Base-by-base conservation (phyloP, 2,113 vertebrate species). In the Pterocles burchelli region DNA sequence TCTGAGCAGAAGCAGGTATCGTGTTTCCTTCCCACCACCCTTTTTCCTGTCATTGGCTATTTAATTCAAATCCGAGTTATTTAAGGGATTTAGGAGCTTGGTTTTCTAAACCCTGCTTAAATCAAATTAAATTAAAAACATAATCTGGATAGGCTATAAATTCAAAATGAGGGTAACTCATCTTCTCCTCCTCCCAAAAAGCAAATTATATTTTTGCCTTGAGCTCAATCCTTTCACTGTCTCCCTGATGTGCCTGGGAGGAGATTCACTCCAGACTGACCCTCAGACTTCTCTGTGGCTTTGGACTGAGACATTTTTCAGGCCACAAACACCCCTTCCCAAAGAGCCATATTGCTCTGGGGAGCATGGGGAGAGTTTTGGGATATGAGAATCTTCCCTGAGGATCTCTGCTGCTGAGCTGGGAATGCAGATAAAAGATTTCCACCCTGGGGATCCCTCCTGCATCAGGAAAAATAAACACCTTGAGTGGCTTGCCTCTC, bases 21-120 rank as follows among this genome's bases (percentile, higher is more conserved):
- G 1, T 34, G 29, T 87, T 87, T 92, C 24, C 34, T 71, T 85
- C 38, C 34, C 13, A 71, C 17, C 17, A 61, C 13, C 15, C 33
- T 71, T 84, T 10, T 55, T 78, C 33, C 18, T 72, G 57, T 78
- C 76, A 74, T 17, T 3, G 3, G 5, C 54, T 85, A 25, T 59
- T 77, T 77, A 87, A 74, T 85, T 95, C 7, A 78, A 89, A 85
- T 58, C 65, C 2, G 1, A 81, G 54, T 75, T 89, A 88, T 66
- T 92, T 59, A 61, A 83, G 49, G 20, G 45, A 79, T 73, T 83
- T 63, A 78, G 29, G 9, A 89, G 22, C 29, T 45, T 88, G n/a
- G 18, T 21, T 90, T 90, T 77, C 65, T 85, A 90, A 77, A 81
- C 38, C 24, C 70, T 73, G n/a, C 31, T 89, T 93, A 91, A 95